These are phyloP conservation scores for Euborellia annulipes DNA, from an alignment of 1,140 invertebrate genomes.

Conservation along the genomic window DNA sequence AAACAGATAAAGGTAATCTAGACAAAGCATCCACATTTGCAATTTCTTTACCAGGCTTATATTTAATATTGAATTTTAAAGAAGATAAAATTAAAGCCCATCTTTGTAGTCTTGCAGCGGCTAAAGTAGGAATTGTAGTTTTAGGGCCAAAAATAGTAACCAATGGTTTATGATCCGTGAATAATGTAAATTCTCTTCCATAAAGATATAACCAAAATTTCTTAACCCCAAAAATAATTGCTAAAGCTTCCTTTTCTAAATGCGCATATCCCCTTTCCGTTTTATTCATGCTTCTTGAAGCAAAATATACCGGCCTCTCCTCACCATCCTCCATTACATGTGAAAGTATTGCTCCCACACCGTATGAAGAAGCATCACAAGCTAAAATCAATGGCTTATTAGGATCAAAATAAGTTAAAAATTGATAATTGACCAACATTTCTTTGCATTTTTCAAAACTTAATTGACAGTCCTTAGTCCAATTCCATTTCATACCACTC, in stretches of 20 bases:
- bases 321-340: slow-evolving; percentile 16
- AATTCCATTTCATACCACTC: slow-evolving; percentile 5
- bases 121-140: slow-evolving; percentile 15
- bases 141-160: slow-evolving; percentile 23
- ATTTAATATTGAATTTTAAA: slow-evolving; percentile 17
- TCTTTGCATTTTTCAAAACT: slow-evolving; percentile 5
- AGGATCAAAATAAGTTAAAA: slow-evolving; percentile 14
- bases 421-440: background rate
- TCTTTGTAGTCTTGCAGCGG: slow-evolving; percentile 19
- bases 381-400: slow-evolving; percentile 12
- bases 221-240: slow-evolving; percentile 26
- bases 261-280: slow-evolving; percentile 28
- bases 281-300: slow-evolving; percentile 23
- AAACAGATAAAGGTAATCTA: slow-evolving; percentile 9
- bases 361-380: slow-evolving; percentile 18
- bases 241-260: slow-evolving; percentile 32
- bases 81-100: slow-evolving; percentile 17
- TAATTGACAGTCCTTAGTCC: background rate
- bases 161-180: slow-evolving; percentile 33
- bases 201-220: slow-evolving; percentile 28
- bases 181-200: slow-evolving; percentile 27
- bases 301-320: slow-evolving; percentile 18
- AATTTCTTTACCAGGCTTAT: slow-evolving; percentile 13
- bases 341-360: slow-evolving; percentile 25
- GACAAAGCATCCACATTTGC: slow-evolving; percentile 19